Percentiles rank a stretch among this genome's conserved stretches.
Conservation (phyloP, 2,888 invertebrate species). For the Priocnemis perturbator region DNA sequence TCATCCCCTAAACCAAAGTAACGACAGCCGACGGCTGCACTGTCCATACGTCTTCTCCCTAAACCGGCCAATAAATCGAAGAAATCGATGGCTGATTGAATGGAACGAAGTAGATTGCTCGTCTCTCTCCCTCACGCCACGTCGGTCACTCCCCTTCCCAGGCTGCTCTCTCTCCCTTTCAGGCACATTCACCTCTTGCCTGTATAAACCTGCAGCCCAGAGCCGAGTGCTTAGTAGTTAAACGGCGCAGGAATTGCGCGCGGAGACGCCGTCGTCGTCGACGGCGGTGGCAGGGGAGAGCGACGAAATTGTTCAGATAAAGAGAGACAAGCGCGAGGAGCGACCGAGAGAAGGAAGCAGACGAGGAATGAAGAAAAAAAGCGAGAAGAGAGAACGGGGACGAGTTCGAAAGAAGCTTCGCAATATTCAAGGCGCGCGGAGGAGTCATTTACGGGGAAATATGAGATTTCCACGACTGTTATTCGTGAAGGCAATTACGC, state of each 20-base stretch:
- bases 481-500: background rate
- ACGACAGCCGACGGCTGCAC: constrained; percentile 57
- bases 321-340: background rate
- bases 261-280: constrained; percentile 8
- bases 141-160: constrained; percentile 9
- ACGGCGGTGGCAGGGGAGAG: background rate
- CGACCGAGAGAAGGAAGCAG: background rate
- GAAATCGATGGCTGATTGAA: constrained; percentile 70
- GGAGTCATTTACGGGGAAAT: background rate
- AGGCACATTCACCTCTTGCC: constrained; percentile 11
- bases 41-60: constrained; percentile 61
- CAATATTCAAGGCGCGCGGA: constrained; percentile 1
- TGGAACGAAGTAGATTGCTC: constrained; percentile 66
- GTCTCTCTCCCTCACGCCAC: constrained; percentile 8
- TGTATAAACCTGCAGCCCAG: constrained; percentile 43
- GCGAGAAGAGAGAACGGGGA: background rate
- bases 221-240: constrained; percentile 56
- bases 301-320: background rate
- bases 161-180: too few species aligned
- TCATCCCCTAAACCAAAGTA: constrained; percentile 60
- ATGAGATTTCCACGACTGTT: constrained; percentile 1
- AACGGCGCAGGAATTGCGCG: constrained; percentile 58
- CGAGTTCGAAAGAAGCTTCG: constrained; percentile 7
- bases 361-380: background rate
- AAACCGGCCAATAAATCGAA: constrained; percentile 65